Conservation (phyloP, 1,140 invertebrate species). For the Euura lappo region DNA sequence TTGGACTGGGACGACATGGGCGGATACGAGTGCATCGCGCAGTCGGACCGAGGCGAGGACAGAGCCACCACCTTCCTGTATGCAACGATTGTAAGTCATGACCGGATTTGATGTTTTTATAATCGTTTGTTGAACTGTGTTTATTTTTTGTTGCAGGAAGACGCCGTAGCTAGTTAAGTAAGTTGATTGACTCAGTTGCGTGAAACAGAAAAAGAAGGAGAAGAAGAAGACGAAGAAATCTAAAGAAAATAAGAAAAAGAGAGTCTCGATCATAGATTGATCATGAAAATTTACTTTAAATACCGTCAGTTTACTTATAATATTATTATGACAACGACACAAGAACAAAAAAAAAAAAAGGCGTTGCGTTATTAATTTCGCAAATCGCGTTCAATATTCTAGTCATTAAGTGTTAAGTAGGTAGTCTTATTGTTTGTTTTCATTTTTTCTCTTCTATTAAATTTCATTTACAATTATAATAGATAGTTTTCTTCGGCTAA, state of each 20-base stretch:
- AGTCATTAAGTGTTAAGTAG: constrained; percentile 49
- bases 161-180: not conserved
- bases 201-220: not conserved
- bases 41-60: constrained; percentile 71
- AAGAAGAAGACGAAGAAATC: not conserved
- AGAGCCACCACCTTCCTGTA: constrained; percentile 77
- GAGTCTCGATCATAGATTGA: not conserved
- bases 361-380: no score
- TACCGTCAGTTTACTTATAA: not conserved
- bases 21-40: constrained; percentile 74
- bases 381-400: constrained; percentile 42
- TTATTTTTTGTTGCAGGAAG: not conserved
- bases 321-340: no score
- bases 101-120: not conserved
- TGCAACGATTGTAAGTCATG: constrained; percentile 67
- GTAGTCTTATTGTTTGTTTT: constrained; percentile 28
- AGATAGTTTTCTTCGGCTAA: not conserved
- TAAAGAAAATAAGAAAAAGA: constrained; percentile 5
- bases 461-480: not conserved
- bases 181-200: not conserved
- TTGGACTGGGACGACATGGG: constrained; percentile 83
- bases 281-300: not conserved
- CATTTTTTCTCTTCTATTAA: not conserved
- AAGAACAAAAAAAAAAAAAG: no score
- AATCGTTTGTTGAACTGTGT: not conserved